phyloP scores from a whole-genome alignment of 2,888 invertebrate species.

The Proisotoma minuta region DNA sequence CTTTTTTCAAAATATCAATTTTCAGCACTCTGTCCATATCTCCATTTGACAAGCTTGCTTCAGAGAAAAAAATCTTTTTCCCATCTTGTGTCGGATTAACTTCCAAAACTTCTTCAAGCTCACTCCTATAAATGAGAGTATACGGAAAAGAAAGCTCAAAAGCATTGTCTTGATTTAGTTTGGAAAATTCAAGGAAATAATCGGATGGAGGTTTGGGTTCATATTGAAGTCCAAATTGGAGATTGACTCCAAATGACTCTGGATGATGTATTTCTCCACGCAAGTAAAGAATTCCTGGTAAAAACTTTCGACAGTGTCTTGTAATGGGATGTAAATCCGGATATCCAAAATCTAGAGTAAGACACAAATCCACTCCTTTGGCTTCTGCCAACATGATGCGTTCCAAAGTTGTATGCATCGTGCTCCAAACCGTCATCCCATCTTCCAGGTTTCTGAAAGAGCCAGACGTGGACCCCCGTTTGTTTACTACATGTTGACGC shows the following conservation, averaged over 20 bases:
- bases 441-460: background rate
- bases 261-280: conserved; percentile 18
- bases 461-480: conserved; percentile 5
- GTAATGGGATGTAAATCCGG: background rate
- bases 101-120: conserved; percentile 14
- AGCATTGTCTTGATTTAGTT: conserved; percentile 36
- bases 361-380: conserved; percentile 3
- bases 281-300: conserved; percentile 16
- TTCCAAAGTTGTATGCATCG: background rate
- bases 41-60: conserved; percentile 35
- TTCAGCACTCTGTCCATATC: conserved; percentile 33
- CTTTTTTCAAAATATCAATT: conserved; percentile 30
- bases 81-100: conserved; percentile 12
- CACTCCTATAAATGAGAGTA: conserved; percentile 32
- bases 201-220: conserved; percentile 13
- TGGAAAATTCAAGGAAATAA: conserved; percentile 37
- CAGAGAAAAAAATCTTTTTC: conserved; percentile 14
- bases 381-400: background rate
- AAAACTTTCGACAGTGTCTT: conserved; percentile 1
- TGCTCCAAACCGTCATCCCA: conserved; percentile 8
- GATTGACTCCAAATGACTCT: conserved; percentile 12
- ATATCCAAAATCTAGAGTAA: conserved; percentile 6
- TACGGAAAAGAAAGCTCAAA: conserved; percentile 37
- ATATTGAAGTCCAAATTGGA: conserved; percentile 33
- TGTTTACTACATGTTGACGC: background rate